These are phyloP conservation scores for Drymodes brunneopygia DNA, from an alignment of 2,113 vertebrate genomes.

Conservation along the genomic window DNA sequence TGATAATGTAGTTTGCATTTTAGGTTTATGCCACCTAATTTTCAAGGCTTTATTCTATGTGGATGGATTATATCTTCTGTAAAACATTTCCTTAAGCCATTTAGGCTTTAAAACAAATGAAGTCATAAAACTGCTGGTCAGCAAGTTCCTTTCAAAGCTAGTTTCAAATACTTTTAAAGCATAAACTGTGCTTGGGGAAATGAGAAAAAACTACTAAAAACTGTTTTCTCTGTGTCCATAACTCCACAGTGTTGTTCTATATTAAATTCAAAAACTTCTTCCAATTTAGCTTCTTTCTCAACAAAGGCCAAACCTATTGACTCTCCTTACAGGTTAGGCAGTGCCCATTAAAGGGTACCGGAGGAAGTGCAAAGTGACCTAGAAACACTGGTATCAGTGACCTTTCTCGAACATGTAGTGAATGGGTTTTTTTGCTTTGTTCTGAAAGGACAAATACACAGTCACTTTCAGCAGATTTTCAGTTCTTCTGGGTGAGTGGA, in stretches of 20 bases:
- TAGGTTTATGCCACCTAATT: constrained; percentile 51
- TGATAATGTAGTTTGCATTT: constrained; percentile 9
- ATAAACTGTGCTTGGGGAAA: not conserved
- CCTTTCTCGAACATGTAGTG: not conserved
- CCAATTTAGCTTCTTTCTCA: not conserved
- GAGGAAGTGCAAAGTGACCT: not conserved
- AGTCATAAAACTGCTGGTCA: constrained; percentile 51
- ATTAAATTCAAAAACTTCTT: not conserved
- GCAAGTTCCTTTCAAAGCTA: constrained; percentile 47
- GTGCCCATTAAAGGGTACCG: not conserved
- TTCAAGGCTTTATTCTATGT: constrained; percentile 43
- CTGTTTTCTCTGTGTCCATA: not conserved
- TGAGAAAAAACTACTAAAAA: not conserved
- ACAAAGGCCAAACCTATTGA: not conserved
- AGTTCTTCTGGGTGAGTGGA: not conserved
- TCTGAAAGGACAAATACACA: not conserved
- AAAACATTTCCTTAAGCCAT: constrained; percentile 54
- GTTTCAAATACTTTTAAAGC: constrained; percentile 25
- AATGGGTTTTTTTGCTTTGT: not conserved
- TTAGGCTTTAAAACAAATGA: constrained; percentile 60
- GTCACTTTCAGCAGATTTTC: not conserved
- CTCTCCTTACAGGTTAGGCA: not conserved
- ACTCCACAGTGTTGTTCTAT: not conserved
- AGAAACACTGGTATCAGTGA: not conserved
- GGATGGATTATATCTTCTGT: constrained; percentile 34